Evolutionary conservation across 2,113 vertebrate species (phyloP).

Genomic region (Hiodon alosoides): DNA sequence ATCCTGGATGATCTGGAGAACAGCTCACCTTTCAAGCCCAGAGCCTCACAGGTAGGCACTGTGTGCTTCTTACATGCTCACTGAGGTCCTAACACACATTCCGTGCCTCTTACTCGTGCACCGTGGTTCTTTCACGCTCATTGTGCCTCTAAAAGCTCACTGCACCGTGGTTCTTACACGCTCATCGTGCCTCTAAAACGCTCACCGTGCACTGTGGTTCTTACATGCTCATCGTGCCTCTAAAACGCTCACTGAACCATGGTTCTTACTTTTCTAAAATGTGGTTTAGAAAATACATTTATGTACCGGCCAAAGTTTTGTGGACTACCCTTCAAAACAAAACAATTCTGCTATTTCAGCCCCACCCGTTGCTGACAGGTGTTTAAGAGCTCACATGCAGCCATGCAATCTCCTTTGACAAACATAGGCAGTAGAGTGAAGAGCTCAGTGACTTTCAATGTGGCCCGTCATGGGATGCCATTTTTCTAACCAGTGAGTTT

Average conservation of each 20-base stretch:
- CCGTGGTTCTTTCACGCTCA: not conserved
- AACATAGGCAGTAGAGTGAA: no score
- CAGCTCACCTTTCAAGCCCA: constrained; percentile 90
- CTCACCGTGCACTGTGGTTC: not conserved
- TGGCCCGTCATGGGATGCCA: no score
- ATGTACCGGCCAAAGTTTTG: no score
- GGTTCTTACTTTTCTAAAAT: no score
- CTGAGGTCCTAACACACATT: not conserved
- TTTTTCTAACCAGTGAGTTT: no score
- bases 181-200: not conserved
- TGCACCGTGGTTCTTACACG: not conserved
- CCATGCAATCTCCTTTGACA: no score
- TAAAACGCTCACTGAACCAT: not conserved
- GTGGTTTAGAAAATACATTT: no score
- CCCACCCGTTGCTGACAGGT: no score
- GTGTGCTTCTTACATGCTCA: not conserved
- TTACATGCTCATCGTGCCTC: not conserved
- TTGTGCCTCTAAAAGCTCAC: not conserved
- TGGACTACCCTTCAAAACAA: no score
- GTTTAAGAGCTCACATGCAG: no score
- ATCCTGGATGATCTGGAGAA: constrained; percentile 93
- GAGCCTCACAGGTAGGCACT: constrained; percentile 70
- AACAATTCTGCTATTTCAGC: no score
- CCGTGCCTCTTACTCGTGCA: not conserved
- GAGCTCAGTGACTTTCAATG: no score